Conservation (phyloP, 2,797 vertebrate species). For the Aulostomus chinensis region DNA sequence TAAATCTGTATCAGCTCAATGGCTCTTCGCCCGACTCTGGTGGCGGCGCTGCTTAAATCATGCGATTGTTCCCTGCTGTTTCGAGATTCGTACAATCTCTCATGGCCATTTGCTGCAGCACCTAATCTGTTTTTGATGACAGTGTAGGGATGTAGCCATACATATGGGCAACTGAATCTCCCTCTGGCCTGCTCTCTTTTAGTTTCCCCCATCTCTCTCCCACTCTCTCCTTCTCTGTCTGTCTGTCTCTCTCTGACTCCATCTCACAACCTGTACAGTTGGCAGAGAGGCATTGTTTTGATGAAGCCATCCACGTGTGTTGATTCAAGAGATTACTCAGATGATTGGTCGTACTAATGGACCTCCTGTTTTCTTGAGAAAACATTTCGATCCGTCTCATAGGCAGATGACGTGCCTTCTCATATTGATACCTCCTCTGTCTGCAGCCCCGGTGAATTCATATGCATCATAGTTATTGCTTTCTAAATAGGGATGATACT, state of each 20-base stretch:
- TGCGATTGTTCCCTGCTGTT: slow-evolving; percentile 81
- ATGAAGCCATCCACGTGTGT: slow-evolving; percentile 73
- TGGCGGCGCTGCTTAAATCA: slow-evolving; percentile 79
- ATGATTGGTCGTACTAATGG: slow-evolving; percentile 68
- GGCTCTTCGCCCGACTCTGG: slow-evolving; percentile 66
- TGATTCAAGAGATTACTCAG: slow-evolving; percentile 71
- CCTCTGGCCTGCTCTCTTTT: slow-evolving; percentile 31
- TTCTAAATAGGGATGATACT: background rate
- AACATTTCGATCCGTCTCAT: slow-evolving; percentile 47
- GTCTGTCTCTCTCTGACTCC: slow-evolving; percentile 11
- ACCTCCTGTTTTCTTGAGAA: slow-evolving; percentile 65
- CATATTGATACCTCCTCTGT: slow-evolving; percentile 47
- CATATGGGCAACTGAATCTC: slow-evolving; percentile 75
- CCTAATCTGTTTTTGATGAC: slow-evolving; percentile 89
- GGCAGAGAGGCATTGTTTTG: slow-evolving; percentile 52
- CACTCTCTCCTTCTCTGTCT: background rate
- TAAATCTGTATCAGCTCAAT: slow-evolving; percentile 86
- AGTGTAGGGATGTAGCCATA: slow-evolving; percentile 64
- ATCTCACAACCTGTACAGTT: slow-evolving; percentile 52
- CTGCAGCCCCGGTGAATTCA: slow-evolving; percentile 33
- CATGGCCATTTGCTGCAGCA: slow-evolving; percentile 80
- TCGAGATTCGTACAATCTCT: slow-evolving; percentile 69
- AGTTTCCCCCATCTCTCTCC: background rate
- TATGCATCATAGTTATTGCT: slow-evolving; percentile 29
- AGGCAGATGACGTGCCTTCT: slow-evolving; percentile 31